phyloP scores from a whole-genome alignment of 2,888 invertebrate species.

The Petrophora chlorosata region DNA sequence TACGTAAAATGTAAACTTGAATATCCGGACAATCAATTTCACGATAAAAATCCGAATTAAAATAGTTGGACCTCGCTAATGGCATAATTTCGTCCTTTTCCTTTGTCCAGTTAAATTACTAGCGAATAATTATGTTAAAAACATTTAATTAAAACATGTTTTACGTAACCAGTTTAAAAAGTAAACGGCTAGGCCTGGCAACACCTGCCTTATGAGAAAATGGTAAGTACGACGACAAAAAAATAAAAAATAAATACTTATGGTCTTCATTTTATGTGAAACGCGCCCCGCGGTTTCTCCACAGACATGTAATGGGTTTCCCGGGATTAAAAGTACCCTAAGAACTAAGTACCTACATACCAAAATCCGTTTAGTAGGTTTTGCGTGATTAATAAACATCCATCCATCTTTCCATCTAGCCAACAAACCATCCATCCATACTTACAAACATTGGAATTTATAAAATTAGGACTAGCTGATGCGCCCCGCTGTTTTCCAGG shows the following conservation, averaged over 20 bases:
- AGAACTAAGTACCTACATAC: no score
- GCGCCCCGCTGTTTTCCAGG: no score
- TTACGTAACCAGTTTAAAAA: not conserved
- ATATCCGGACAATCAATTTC: not conserved
- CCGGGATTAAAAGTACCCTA: no score
- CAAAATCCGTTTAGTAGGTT: no score
- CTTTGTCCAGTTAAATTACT: slow-evolving; percentile 13
- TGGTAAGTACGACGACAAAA: not conserved
- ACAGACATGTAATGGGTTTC: no score
- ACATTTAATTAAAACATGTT: slow-evolving; percentile 12
- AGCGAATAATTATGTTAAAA: slow-evolving; percentile 14
- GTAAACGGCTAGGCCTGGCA: not conserved
- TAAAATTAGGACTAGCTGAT: no score
- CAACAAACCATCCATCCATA: no score
- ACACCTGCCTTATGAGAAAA: slow-evolving; percentile 19
- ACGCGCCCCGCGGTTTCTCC: no score
- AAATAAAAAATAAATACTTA: not conserved
- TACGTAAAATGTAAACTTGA: not conserved
- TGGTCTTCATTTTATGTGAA: not conserved
- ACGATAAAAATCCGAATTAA: slow-evolving; percentile 18
- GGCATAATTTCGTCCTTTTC: slow-evolving; percentile 13
- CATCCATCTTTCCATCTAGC: no score
- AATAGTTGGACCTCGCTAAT: slow-evolving; percentile 15
- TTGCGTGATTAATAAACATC: no score
- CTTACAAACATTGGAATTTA: no score